Evolutionary conservation across 1,140 invertebrate genomes (phyloP), one percentile per base, ranked within the genome.

Genomic region (Drosophila azteca): DNA sequence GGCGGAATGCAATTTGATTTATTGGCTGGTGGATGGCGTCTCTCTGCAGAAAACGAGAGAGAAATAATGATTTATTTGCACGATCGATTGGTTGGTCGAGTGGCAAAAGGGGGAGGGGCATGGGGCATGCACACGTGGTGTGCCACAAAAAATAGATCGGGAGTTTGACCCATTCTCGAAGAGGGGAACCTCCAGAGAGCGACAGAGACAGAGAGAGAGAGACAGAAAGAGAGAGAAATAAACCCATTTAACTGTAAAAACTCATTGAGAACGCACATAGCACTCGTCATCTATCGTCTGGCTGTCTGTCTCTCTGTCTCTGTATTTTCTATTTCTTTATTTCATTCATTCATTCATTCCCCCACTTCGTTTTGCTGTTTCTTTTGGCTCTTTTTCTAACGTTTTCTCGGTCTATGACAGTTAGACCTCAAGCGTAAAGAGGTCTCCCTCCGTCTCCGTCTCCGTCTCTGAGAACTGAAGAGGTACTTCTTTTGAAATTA

Each of bases 181-280:
- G 46, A 41, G 22, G 46, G 54, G 29, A 50, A 39, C 2, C 35
- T 13, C 11, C 11, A 39, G 35, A 39, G 3, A 39, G n/a, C n/a
- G 11, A 4, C 11, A 13, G 8, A 35, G 31, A 45, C 39, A 49
- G 48, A 51, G 44, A 9, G 39, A 35, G n/a, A n/a, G 3, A 39
- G 11, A 4, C 11, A 13, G 8, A 35, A 8, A 45, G 39, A 49
- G 48, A 51, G 44, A 9, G 39, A 35, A 67, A 74, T 75, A 75
- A 75, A 75, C 72, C 66, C 61, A 75, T 75, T 75, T 75, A 75
- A 75, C 71, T 75, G 71, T 75, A 75, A 75, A 39, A 75, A 26
- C 70, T 75, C 71, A 75, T 75, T 75, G 71, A 75, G 71, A 66
- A 65, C 70, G 61, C 71, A 39, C 35, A 44, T 17, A 74, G 35